Evolutionary conservation across 1,140 invertebrate species (phyloP).

Genomic region (Drosophila oshimai): DNA sequence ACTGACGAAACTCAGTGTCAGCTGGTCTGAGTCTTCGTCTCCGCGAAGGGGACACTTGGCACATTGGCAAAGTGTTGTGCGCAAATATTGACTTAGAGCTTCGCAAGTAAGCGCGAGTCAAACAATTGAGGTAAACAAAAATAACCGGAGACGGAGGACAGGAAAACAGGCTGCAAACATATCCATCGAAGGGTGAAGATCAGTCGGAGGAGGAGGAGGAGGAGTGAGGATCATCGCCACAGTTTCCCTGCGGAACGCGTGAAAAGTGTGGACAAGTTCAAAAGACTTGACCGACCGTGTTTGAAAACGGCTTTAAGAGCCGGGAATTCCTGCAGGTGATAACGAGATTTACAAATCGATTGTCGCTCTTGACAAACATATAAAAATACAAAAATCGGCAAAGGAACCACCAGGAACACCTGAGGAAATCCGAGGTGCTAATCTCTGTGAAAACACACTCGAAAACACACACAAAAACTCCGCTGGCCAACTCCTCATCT

Average conservation of each 20-base stretch:
- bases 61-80: slow-evolving; percentile 78
- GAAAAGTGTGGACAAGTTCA: slow-evolving; percentile 60
- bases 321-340: slow-evolving; percentile 46
- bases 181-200: background rate
- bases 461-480: background rate
- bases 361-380: slow-evolving; percentile 58
- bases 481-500: slow-evolving; percentile 5
- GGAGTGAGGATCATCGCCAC: slow-evolving; percentile 16
- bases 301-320: slow-evolving; percentile 64
- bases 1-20: slow-evolving; percentile 10
- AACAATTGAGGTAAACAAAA: slow-evolving; percentile 70
- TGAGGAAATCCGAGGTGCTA: slow-evolving; percentile 40
- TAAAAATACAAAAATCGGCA: background rate
- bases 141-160: slow-evolving; percentile 17
- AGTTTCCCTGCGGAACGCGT: slow-evolving; percentile 42
- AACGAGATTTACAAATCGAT: slow-evolving; percentile 81
- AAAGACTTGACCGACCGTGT: slow-evolving; percentile 58
- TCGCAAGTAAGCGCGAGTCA: slow-evolving; percentile 79
- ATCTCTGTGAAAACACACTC: slow-evolving; percentile 23
- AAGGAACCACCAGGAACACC: slow-evolving; percentile 28
- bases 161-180: slow-evolving; percentile 40
- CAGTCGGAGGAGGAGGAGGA: too few relatives aligned
- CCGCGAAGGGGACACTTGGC: slow-evolving; percentile 53
- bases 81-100: slow-evolving; percentile 74
- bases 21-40: slow-evolving; percentile 2